Base-by-base conservation (phyloP, 2,797 vertebrate species). In the Thalassophryne amazonica region DNA sequence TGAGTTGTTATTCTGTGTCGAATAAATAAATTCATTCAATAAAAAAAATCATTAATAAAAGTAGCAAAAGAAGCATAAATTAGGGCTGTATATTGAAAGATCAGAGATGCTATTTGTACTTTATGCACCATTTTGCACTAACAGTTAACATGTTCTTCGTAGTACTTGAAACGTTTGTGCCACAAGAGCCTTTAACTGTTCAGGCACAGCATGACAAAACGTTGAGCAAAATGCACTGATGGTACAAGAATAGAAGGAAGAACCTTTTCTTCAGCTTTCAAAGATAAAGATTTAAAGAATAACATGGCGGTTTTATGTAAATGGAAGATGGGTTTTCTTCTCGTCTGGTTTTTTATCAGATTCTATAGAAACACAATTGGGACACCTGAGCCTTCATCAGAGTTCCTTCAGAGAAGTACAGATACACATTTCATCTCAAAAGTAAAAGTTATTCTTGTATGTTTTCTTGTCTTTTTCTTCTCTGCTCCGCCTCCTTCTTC, bases 311-410 rank as follows among this genome's bases (percentile, higher is more conserved):
- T 27, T 31, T 37, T 32, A 27, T 65, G 42, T 33, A 56, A 43
- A 59, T 14, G 19, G 3, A 6, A 11, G 9, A 48, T 29, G 14
- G n/a, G n/a, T n/a, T n/a, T n/a, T n/a, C n/a, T n/a, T n/a, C n/a
- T n/a, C n/a, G n/a, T n/a, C n/a, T n/a, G n/a, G n/a, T n/a, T 50
- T 73, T 69, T 53, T 17, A 60, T 23, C 13, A 23, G 40, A 56
- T 69, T 68, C 36, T 59, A 9, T 36, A 19, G 30, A 42, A 40
- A 31, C 32, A 55, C 38, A 60, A 19, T 20, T 16, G 36, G 53
- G 46, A 66, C 36, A 11, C 28, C n/a, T 19, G 8, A 52, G 11
- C 11, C 7, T 42, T 17, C 27, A 37, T 7, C 19, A n/a, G n/a
- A n/a, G n/a, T n/a, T n/a, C n/a, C n/a, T n/a, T n/a, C n/a, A n/a